phyloP scores from a whole-genome alignment of 1,140 invertebrate genomes.

The Delia radicum region DNA sequence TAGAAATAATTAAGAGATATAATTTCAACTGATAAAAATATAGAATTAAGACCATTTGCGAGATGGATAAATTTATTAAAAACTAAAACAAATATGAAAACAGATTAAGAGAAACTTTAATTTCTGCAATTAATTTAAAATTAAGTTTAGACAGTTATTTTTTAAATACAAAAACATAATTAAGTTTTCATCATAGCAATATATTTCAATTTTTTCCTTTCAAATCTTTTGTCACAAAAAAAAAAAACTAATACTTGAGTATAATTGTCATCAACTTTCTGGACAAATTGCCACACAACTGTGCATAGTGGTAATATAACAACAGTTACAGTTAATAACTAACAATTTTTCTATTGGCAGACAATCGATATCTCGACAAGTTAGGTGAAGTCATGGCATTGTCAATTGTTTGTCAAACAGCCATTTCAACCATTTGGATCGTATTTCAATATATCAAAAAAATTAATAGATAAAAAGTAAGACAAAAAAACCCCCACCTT shows the following conservation, averaged over 20 bases:
- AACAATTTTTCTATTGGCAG: constrained; percentile 8
- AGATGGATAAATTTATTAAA: too few species aligned
- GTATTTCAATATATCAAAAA: neutral
- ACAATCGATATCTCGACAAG: constrained; percentile 3
- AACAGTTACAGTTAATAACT: neutral
- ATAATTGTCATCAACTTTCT: neutral
- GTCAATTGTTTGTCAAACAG: constrained; percentile 20
- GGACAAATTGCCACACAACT: neutral
- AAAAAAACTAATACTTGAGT: neutral
- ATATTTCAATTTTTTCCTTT: too few species aligned
- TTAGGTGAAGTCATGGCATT: constrained; percentile 9
- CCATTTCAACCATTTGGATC: neutral
- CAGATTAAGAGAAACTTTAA: too few species aligned
- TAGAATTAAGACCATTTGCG: too few species aligned
- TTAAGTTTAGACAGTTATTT: too few species aligned
- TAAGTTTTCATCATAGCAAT: too few species aligned
- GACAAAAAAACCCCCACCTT: neutral
- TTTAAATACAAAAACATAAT: too few species aligned
- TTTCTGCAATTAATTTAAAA: too few species aligned
- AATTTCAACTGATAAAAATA: too few species aligned
- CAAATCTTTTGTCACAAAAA: neutral
- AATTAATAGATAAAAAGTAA: neutral
- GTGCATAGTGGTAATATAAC: neutral
- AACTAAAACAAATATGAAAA: too few species aligned
- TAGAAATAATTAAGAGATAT: too few species aligned